Conservation (phyloP, 37 sponge, comb jelly and placozoan species). For the Trichoplax adhaerens region DNA sequence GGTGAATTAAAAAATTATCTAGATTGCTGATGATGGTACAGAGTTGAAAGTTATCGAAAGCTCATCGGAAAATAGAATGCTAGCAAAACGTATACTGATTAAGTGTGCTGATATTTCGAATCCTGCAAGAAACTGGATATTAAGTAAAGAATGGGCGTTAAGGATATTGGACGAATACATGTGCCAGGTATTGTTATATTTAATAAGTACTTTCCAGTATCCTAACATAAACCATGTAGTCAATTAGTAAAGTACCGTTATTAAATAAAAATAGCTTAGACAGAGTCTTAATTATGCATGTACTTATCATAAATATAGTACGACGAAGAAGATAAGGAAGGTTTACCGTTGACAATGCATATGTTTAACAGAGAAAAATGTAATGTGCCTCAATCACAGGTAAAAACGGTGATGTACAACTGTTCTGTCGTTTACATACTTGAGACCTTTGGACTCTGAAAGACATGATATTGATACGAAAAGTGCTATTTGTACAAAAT, state of each 20-base stretch:
- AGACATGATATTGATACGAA: too few relatives aligned
- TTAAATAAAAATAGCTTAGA: neutral
- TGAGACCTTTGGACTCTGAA: too few relatives aligned
- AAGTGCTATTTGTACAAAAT: too few relatives aligned
- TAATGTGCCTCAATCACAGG: constrained; percentile 56
- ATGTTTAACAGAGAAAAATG: constrained; percentile 56
- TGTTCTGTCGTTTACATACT: too few relatives aligned
- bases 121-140: constrained; percentile 30
- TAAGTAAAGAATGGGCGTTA: constrained; percentile 56
- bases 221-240: too few relatives aligned
- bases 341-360: constrained; percentile 52
- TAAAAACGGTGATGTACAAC: too few relatives aligned
- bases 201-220: too few relatives aligned
- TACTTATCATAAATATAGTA: constrained; percentile 14
- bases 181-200: constrained; percentile 26
- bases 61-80: neutral
- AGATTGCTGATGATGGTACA: constrained; percentile 5
- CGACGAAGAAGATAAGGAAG: constrained; percentile 53
- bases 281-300: neutral
- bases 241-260: too few relatives aligned
- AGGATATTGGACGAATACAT: constrained; percentile 69
- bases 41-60: constrained; percentile 4
- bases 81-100: constrained; percentile 54
- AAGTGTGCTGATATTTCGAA: constrained; percentile 83
- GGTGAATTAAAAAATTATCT: too few relatives aligned